These are phyloP conservation scores for Choreutis nemorana DNA, from an alignment of 2,888 invertebrate genomes.

Conservation along the genomic window DNA sequence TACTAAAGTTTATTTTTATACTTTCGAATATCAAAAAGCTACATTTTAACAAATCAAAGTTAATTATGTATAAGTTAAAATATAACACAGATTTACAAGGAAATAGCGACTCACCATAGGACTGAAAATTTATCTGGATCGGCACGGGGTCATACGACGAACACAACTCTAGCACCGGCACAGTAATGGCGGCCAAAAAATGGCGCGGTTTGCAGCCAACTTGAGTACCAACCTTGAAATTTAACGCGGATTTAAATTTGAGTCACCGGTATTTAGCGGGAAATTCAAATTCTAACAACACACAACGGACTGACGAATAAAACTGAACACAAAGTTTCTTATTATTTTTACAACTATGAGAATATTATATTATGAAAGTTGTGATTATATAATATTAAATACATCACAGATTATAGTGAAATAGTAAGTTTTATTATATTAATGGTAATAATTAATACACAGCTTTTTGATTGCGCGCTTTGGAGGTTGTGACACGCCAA, in stretches of 20 bases:
- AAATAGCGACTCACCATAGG: slow-evolving; percentile 14
- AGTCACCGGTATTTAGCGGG: slow-evolving; percentile 7
- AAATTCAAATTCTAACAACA: slow-evolving; percentile 9
- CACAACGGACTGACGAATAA: slow-evolving; percentile 4
- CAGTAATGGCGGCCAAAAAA: slow-evolving; percentile 3
- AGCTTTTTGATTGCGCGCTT: slow-evolving; percentile 6
- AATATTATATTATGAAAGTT: slow-evolving; percentile 3
- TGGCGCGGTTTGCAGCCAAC: slow-evolving; percentile 8
- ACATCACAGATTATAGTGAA: slow-evolving; percentile 1
- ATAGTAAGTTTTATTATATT: slow-evolving; percentile 3
- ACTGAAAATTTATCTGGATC: slow-evolving; percentile 12
- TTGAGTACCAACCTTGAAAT: slow-evolving; percentile 5
- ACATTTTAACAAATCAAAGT: slow-evolving; percentile 12
- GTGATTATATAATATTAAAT: slow-evolving; percentile 1
- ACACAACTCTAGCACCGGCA: slow-evolving; percentile 8
- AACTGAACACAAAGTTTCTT: slow-evolving; percentile 3
- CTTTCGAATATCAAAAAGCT: slow-evolving; percentile 8
- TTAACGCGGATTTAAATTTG: slow-evolving; percentile 2
- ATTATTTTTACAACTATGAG: slow-evolving; percentile 1
- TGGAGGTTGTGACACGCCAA: slow-evolving; percentile 7
- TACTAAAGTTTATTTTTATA: slow-evolving; percentile 9
- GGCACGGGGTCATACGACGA: slow-evolving; percentile 9
- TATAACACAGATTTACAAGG: slow-evolving; percentile 11
- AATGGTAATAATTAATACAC: slow-evolving; percentile 6
- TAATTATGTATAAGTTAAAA: slow-evolving; percentile 10